Evolutionary conservation across 2,113 vertebrate genomes (phyloP), one percentile per base, ranked within the genome.

Genomic region (Mola mola): DNA sequence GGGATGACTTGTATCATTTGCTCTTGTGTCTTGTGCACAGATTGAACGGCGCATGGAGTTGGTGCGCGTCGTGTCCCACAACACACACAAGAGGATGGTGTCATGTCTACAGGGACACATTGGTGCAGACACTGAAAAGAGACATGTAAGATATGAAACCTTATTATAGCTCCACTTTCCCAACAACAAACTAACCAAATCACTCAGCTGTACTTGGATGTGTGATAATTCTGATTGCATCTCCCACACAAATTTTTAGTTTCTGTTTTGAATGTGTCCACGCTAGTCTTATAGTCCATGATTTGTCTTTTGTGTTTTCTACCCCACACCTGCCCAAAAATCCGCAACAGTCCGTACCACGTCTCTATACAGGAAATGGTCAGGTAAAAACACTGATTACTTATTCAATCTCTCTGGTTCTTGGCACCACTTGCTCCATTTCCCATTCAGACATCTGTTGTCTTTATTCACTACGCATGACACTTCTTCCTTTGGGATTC

Each of bases 31-130:
- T 50, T 13, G 12, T 25, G 40, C 1, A 1, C 80, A 99, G 97
- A 98, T 98, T 0, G 97, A 99, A 75, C 92, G 95, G 19, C 94
- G 97, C 10, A 94, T 99, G 84, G 97, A 99, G 85, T 57, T 90
- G 1, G 95, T 98, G 81, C 92, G 96, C 1, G 93, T 94, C 0
- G 90, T 98, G 72, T 98, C 94, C 65, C 97, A 99, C 84, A 95
- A 96, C 70, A 93, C 95, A 2, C 95, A 95, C 87, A 98, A 99
- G 87, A 91, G 92, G 52, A 91, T 99, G 61, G 83, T 92, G 3
- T 88, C 90, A 0, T 99, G 97, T 79, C 93, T 98, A 44, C 97
- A 98, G 83, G 97, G 95, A 60, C 96, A 97, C 80, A 92, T 95
- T 19, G 94, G 95, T n/a, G 94, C 94, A 0, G 95, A 99, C 0